Evolutionary conservation across 2,888 invertebrate species (phyloP).

Genomic region (Lasioglossum lativentre): DNA sequence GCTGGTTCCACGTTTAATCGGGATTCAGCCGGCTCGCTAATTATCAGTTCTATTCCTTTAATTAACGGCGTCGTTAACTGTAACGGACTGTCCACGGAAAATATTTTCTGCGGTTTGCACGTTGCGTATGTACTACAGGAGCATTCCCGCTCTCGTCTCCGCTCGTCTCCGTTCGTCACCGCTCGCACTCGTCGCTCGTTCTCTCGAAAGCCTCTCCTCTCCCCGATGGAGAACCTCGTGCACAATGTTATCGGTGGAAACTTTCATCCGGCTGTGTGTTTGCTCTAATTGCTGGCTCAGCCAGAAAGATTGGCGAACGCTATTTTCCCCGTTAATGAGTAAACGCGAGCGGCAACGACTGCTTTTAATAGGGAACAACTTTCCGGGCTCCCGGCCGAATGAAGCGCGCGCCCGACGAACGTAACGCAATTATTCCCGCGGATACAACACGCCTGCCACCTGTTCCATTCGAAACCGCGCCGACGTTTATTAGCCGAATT

Average conservation of each 20-base stretch:
- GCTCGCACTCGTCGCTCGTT: background rate
- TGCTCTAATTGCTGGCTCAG: constrained; percentile 57
- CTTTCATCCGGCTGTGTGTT: constrained; percentile 49
- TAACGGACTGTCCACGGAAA: constrained; percentile 27
- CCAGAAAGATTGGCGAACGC: constrained; percentile 52
- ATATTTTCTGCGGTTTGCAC: constrained; percentile 31
- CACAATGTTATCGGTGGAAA: constrained; percentile 54
- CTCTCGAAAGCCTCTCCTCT: constrained; percentile 35
- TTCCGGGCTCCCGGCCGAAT: constrained; percentile 35
- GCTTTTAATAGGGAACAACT: constrained; percentile 52
- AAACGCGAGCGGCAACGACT: constrained; percentile 46
- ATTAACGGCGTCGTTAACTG: constrained; percentile 50
- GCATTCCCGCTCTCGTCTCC: background rate
- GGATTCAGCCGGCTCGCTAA: constrained; percentile 29
- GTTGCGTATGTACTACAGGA: background rate
- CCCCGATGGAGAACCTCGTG: constrained; percentile 9
- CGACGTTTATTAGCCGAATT: constrained; percentile 41
- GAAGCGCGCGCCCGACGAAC: constrained; percentile 24
- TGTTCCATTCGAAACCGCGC: constrained; percentile 39
- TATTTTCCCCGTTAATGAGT: constrained; percentile 54
- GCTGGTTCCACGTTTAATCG: constrained; percentile 34
- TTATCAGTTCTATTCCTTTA: constrained; percentile 43
- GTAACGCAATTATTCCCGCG: constrained; percentile 40
- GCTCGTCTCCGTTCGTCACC: background rate
- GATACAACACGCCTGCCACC: constrained; percentile 34